These are phyloP conservation scores for Sipha maydis DNA, from an alignment of 2,888 invertebrate genomes.

Conservation along the genomic window DNA sequence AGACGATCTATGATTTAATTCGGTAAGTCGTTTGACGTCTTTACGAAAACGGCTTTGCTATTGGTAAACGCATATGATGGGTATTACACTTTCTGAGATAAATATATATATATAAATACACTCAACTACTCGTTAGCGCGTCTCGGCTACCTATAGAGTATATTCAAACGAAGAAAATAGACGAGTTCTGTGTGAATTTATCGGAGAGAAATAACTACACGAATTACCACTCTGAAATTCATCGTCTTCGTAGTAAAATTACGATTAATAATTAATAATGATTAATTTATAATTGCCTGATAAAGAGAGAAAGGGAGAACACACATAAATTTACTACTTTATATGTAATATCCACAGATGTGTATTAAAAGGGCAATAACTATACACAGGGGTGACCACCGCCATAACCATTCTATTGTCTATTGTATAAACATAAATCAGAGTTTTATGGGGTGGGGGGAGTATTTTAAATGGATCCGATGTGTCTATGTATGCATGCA, in stretches of 20 bases:
- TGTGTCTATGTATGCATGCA: neutral
- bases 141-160: neutral
- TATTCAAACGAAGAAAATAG: neutral
- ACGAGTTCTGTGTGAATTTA: neutral
- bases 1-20: neutral
- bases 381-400: neutral
- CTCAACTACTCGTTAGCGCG: neutral
- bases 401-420: neutral
- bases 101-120: too few species aligned
- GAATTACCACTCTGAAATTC: neutral
- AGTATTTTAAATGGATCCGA: neutral
- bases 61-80: neutral
- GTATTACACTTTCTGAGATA: neutral
- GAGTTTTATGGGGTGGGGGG: neutral
- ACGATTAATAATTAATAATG: neutral
- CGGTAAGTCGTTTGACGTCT: neutral
- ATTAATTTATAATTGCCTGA: too few species aligned
- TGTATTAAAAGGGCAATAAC: neutral
- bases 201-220: neutral
- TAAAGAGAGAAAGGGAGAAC: neutral
- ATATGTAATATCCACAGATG: neutral
- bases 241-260: neutral
- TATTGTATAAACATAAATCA: conserved; percentile 24
- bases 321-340: neutral
- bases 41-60: neutral